Conservation (phyloP, 2,113 vertebrate genomes). For the Rana temporaria region DNA sequence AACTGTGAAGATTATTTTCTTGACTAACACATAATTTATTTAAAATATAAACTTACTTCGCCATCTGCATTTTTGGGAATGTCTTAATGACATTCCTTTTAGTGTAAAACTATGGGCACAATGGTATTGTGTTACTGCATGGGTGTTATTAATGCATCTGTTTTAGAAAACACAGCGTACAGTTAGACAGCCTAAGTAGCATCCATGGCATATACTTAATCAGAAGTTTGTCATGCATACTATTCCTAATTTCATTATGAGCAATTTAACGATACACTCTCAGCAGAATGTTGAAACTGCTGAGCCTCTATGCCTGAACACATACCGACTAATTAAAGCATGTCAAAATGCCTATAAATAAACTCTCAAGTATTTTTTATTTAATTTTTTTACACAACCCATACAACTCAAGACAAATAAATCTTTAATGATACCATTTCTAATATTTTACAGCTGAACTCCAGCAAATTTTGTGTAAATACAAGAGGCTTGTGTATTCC, state of each 20-base stretch:
- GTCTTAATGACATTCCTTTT: background rate
- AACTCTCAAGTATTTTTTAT: background rate
- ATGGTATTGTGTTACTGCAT: background rate
- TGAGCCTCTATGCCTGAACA: background rate
- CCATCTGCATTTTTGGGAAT: conserved; percentile 19
- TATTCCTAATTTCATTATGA: conserved; percentile 10
- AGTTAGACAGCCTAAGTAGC: conserved; percentile 14
- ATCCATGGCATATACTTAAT: background rate
- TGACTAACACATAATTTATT: too few species aligned
- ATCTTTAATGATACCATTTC: too few species aligned
- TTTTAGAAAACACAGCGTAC: background rate
- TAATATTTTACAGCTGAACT: too few species aligned
- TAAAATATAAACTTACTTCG: background rate
- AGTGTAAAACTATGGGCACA: background rate
- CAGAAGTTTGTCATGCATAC: background rate
- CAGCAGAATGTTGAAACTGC: background rate
- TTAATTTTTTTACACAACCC: too few species aligned
- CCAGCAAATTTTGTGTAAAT: too few species aligned
- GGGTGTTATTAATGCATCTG: conserved; percentile 5
- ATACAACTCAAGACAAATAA: too few species aligned
- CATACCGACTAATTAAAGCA: background rate
- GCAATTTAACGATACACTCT: conserved; percentile 2
- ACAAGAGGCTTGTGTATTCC: too few species aligned
- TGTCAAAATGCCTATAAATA: conserved; percentile 1
- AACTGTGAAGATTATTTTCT: too few species aligned